Evolutionary conservation across 2,797 vertebrate species (phyloP), one percentile per base, ranked within the genome.

Genomic region (Babyrousa celebensis): DNA sequence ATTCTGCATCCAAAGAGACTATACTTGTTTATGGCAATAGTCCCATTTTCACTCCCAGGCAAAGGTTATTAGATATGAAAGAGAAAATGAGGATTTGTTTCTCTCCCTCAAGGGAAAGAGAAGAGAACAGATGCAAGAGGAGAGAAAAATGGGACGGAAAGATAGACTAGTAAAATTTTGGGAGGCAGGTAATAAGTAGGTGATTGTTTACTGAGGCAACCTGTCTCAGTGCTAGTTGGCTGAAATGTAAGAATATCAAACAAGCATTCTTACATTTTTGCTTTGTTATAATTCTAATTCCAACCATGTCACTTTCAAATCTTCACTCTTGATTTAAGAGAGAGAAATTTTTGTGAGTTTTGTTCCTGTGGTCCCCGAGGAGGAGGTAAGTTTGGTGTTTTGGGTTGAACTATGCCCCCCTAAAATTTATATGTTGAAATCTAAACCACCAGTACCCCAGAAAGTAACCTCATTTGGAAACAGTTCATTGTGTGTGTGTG

Each of bases 1-100:
- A 68, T 96, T 97, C 87, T 97, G 52, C 90, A 96, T 89, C 75
- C 23, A 84, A 93, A 36, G 18, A 89, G 89, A 94, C 68, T n/a
- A 65, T 58, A 72, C 16, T 63, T 85, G 62, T 75, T 89, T 92
- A 92, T 95, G 89, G 65, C 70, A 60, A 82, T 56, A 75, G 83
- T 78, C 52, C 56, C 56, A 58, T 60, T 96, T 94, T 96, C 60
- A 68, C 84, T 95, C 29, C 48, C 89, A 86, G 85, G 92, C 67
- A 94, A 93, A 40, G 11, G 5, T 96, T 75, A 82, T 90, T 78
- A 88, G 32, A 74, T 90, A 77, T 91, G 67, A 91, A 94, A 86
- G 71, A 79, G 80, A 85, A 92, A 97, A 87, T 94, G 60, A 91
- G 62, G 5, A 89, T 90, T 93, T 91, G 25, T 85, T 94, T 94